Conservation (phyloP, 30 jellyfish, hydroid and myxozoan species). For the Pelagia noctiluca region DNA sequence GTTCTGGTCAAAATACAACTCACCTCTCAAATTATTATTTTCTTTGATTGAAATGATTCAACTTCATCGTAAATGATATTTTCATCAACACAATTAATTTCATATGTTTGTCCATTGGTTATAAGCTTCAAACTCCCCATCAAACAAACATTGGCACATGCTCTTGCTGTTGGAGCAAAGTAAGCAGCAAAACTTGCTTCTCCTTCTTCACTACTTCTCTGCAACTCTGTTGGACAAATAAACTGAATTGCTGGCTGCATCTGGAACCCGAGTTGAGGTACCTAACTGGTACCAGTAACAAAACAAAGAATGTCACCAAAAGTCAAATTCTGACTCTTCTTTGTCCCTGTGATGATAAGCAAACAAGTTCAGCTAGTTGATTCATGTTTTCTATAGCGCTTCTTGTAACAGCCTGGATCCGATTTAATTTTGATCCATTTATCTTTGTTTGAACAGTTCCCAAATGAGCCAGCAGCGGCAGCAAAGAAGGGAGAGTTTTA, state of each 20-base stretch:
- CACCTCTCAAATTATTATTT: too few relatives aligned
- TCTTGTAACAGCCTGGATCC: not conserved
- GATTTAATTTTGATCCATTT: not conserved
- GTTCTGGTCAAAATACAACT: not conserved
- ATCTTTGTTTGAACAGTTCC: not conserved
- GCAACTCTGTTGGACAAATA: conserved; percentile 5
- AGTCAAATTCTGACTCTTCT: not conserved
- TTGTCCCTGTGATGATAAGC: not conserved
- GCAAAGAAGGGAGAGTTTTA: not conserved
- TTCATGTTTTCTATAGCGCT: not conserved
- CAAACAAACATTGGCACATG: conserved; percentile 34
- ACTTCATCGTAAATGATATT: not conserved
- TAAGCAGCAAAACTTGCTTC: conserved; percentile 5
- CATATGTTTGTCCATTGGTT: too few relatives aligned
- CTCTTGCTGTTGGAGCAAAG: conserved; percentile 24
- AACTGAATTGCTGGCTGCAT: conserved; percentile 6
- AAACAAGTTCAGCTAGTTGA: not conserved
- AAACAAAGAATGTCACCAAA: not conserved
- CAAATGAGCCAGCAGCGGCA: too few relatives aligned
- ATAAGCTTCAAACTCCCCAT: too few relatives aligned
- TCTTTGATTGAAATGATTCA: not conserved
- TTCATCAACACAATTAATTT: not conserved
- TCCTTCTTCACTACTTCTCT: not conserved
- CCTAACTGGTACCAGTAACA: not conserved
- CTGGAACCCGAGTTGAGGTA: not conserved